phyloP scores from a whole-genome alignment of 2,888 invertebrate species.

The Scaptomyza cyrtandrae region DNA sequence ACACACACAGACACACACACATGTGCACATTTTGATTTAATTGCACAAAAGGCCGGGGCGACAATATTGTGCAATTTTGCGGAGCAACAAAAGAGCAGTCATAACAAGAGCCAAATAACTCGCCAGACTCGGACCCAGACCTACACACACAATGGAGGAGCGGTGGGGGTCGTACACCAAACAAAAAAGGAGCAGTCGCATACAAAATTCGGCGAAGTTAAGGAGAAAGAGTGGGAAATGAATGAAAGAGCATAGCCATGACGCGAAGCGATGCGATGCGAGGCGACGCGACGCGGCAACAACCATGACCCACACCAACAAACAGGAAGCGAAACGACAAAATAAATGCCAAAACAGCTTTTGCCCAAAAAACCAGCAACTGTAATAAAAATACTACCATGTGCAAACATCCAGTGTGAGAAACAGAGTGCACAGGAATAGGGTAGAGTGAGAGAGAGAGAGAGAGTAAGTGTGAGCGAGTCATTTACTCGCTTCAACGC shows the following conservation, averaged over 20 bases:
- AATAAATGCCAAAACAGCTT: slow-evolving; percentile 59
- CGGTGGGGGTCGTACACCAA: slow-evolving; percentile 3
- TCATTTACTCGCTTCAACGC: slow-evolving; percentile 80
- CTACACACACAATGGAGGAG: slow-evolving; percentile 13
- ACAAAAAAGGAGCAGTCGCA: slow-evolving; percentile 66
- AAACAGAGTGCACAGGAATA: slow-evolving; percentile 12
- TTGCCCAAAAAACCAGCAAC: slow-evolving; percentile 63
- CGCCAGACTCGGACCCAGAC: slow-evolving; percentile 41
- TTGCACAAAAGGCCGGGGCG: slow-evolving; percentile 50
- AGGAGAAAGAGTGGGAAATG: background rate
- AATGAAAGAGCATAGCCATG: slow-evolving; percentile 8
- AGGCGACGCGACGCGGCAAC: slow-evolving; percentile 46
- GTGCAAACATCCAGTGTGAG: slow-evolving; percentile 6
- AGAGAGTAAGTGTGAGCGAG: slow-evolving; percentile 25
- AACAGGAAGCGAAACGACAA: slow-evolving; percentile 62
- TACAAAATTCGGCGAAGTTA: slow-evolving; percentile 29
- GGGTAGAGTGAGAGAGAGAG: slow-evolving; percentile 7
- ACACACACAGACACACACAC: slow-evolving; percentile 2
- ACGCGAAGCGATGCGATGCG: background rate
- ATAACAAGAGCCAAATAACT: slow-evolving; percentile 66
- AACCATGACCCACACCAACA: slow-evolving; percentile 83
- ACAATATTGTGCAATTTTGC: slow-evolving; percentile 64
- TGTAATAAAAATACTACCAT: slow-evolving; percentile 66
- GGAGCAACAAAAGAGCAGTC: slow-evolving; percentile 64
- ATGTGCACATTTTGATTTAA: slow-evolving; percentile 56